Percentiles rank a stretch among this genome's conserved stretches.
These are phyloP conservation scores for Tillus elongatus DNA, from an alignment of 2,888 invertebrate genomes.

Conservation along the genomic window DNA sequence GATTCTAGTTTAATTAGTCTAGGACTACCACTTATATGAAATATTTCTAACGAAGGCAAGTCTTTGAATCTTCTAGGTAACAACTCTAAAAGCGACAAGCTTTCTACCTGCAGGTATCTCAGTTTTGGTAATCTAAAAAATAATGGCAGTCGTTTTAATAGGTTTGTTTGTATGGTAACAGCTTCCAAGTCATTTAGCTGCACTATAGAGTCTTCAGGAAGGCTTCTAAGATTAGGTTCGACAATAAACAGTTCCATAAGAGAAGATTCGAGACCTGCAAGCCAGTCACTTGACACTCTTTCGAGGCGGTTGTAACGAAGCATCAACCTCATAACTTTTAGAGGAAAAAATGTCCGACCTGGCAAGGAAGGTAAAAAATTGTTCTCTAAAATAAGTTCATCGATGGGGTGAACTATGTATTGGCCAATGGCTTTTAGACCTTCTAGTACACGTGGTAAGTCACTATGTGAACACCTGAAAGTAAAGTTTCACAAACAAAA, in stretches of 20 bases:
- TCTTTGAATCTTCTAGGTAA: conserved; percentile 61
- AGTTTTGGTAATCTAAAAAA: conserved; percentile 63
- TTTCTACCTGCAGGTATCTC: conserved; percentile 65
- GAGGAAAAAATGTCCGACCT: conserved; percentile 66
- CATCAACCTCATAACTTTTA: conserved; percentile 71
- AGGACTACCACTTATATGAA: conserved; percentile 63
- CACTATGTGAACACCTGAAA: conserved; percentile 86
- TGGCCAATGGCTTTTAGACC: conserved; percentile 63
- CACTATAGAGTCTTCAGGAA: conserved; percentile 69
- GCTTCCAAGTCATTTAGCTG: conserved; percentile 71
- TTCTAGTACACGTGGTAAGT: conserved; percentile 64
- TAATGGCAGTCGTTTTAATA: conserved; percentile 64
- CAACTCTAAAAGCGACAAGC: conserved; percentile 55
- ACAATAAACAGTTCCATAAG: conserved; percentile 77
- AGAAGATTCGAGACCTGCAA: conserved; percentile 66
- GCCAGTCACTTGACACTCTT: conserved; percentile 70
- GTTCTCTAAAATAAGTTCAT: conserved; percentile 80
- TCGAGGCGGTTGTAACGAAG: conserved; percentile 75
- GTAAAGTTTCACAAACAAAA: too few relatives aligned
- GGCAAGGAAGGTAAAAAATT: conserved; percentile 80
- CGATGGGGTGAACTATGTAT: conserved; percentile 60
- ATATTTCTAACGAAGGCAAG: conserved; percentile 61
- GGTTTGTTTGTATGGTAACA: conserved; percentile 69
- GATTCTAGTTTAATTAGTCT: conserved; percentile 61
- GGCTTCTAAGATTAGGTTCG: conserved; percentile 68